These are phyloP conservation scores for Eupithecia vulgata DNA, from an alignment of 2,888 invertebrate genomes.

Conservation along the genomic window DNA sequence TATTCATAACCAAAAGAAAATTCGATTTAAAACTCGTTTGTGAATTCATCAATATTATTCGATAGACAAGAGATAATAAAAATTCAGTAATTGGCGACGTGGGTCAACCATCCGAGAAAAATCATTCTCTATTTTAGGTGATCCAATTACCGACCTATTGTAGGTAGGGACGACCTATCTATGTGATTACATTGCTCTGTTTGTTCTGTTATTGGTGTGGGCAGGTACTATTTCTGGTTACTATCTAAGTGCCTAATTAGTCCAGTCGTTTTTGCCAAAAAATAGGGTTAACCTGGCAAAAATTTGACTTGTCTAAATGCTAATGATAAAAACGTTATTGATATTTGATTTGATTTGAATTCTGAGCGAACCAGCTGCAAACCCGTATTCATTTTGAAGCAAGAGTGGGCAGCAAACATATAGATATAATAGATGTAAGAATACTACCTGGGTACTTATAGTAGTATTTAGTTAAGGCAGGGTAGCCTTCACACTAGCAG, in stretches of 20 bases:
- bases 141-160: conserved; percentile 52
- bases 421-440: too few species aligned
- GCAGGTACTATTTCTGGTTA: conserved; percentile 20
- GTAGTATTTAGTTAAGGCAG: too few species aligned
- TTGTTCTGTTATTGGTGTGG: conserved; percentile 43
- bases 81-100: conserved; percentile 41
- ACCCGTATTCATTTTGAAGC: too few species aligned
- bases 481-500: too few species aligned
- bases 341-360: too few species aligned
- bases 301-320: too few species aligned
- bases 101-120: conserved; percentile 48
- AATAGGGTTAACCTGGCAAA: too few species aligned
- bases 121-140: conserved; percentile 46
- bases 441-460: too few species aligned
- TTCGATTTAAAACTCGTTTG: conserved; percentile 54
- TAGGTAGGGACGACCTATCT: conserved; percentile 38
- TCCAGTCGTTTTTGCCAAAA: too few species aligned
- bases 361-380: too few species aligned
- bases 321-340: too few species aligned
- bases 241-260: conserved; percentile 1
- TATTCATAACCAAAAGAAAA: conserved; percentile 43
- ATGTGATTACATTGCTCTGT: conserved; percentile 51
- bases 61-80: conserved; percentile 52
- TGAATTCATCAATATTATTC: conserved; percentile 55
- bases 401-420: too few species aligned